phyloP scores from a whole-genome alignment of 2,888 invertebrate species.

The Eupithecia pulchellata region DNA sequence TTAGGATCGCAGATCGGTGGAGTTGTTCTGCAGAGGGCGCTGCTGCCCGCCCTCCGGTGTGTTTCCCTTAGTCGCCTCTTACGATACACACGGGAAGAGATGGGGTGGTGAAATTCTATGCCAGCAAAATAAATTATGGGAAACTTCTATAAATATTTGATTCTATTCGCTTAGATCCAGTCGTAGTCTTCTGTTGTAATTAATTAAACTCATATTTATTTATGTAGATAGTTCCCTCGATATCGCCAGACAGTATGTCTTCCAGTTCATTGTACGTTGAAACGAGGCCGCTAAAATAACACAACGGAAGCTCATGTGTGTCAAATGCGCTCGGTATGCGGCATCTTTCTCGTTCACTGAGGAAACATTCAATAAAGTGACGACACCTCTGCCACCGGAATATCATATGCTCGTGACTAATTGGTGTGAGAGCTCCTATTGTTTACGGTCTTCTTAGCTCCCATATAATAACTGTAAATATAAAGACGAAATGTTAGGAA shows the following conservation, averaged over 20 bases:
- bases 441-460: slow-evolving; percentile 17
- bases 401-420: slow-evolving; percentile 21
- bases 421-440: slow-evolving; percentile 23
- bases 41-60: too few species aligned
- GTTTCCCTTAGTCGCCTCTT: too few species aligned
- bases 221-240: slow-evolving; percentile 29
- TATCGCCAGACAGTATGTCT: slow-evolving; percentile 62
- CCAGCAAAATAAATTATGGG: background rate
- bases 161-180: background rate
- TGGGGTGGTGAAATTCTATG: too few species aligned
- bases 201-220: background rate
- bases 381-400: slow-evolving; percentile 20
- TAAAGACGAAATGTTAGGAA: slow-evolving; percentile 19
- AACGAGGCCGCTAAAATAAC: slow-evolving; percentile 63
- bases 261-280: slow-evolving; percentile 67
- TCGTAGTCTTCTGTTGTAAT: slow-evolving; percentile 6
- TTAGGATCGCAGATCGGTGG: too few species aligned
- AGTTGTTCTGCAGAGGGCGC: too few species aligned
- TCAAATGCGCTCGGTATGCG: slow-evolving; percentile 51
- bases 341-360: slow-evolving; percentile 30
- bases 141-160: background rate
- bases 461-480: background rate
- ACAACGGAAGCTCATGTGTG: slow-evolving; percentile 64
- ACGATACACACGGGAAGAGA: too few species aligned
- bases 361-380: slow-evolving; percentile 43